phyloP scores from a whole-genome alignment of 2,888 invertebrate species.

The Scaptodrosophila latifasciaeformis region DNA sequence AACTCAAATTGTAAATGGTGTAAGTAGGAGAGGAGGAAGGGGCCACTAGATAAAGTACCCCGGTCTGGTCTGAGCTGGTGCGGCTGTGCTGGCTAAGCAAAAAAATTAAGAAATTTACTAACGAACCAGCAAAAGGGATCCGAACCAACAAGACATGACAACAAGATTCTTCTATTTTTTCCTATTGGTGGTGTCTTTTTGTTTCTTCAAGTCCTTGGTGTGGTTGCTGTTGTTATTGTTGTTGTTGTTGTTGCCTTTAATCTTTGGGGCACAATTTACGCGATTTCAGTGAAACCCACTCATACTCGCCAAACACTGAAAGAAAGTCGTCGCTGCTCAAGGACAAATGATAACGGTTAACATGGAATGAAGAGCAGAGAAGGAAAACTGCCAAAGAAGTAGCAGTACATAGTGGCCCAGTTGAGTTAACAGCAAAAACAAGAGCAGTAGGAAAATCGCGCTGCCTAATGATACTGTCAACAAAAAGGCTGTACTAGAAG shows the following conservation, averaged over 20 bases:
- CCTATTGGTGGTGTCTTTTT: too few relatives aligned
- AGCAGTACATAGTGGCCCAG: too few relatives aligned
- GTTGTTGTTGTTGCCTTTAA: conserved; percentile 54
- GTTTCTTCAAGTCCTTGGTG: too few relatives aligned
- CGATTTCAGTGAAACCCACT: conserved; percentile 45
- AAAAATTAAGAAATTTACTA: conserved; percentile 13
- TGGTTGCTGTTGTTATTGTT: conserved; percentile 14
- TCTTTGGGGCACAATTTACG: conserved; percentile 58
- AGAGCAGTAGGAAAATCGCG: conserved; percentile 11
- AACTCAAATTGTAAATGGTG: not conserved
- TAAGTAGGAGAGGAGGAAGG: too few relatives aligned
- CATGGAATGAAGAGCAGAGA: conserved; percentile 15
- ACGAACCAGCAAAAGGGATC: conserved; percentile 8
- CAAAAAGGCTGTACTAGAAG: conserved; percentile 29
- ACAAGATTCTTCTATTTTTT: too few relatives aligned
- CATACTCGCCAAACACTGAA: conserved; percentile 31
- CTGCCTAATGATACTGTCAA: conserved; percentile 66
- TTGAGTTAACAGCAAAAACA: not conserved
- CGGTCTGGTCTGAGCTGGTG: too few relatives aligned
- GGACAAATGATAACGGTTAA: conserved; percentile 68
- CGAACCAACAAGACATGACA: not conserved
- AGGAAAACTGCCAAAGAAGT: conserved; percentile 13
- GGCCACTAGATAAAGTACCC: too few relatives aligned
- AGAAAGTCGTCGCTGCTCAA: conserved; percentile 45
- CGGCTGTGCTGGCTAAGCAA: conserved; percentile 12